Conservation (phyloP, 1,140 invertebrate species). For the Harlomillsia oculata region DNA sequence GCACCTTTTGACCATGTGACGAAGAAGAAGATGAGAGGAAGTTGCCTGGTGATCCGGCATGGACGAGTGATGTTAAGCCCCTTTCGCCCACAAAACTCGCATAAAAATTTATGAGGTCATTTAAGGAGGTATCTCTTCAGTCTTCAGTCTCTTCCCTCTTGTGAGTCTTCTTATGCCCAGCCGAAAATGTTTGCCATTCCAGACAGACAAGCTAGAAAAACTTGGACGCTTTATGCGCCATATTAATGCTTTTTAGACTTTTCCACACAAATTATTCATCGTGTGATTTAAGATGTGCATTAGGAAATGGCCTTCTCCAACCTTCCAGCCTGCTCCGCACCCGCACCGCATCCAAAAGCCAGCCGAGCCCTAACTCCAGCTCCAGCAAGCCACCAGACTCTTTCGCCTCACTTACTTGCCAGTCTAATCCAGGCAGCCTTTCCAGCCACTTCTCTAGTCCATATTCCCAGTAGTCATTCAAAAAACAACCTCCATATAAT, state of each 20-base stretch:
- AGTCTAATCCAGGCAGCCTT: not conserved
- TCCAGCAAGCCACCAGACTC: not conserved
- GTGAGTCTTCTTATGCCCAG: too few relatives aligned
- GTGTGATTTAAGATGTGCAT: constrained; percentile 37
- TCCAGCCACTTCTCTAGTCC: not conserved
- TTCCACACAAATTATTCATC: constrained; percentile 36
- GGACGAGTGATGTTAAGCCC: too few relatives aligned
- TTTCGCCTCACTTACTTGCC: not conserved
- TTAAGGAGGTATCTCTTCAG: constrained; percentile 30
- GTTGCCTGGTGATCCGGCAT: too few relatives aligned
- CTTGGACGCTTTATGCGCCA: constrained; percentile 32
- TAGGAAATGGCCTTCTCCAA: constrained; percentile 30
- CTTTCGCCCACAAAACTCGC: constrained; percentile 29
- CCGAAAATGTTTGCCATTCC: constrained; percentile 31
- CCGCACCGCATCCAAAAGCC: constrained; percentile 7
- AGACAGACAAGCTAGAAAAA: constrained; percentile 14
- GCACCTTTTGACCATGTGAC: too few relatives aligned
- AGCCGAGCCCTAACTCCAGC: not conserved
- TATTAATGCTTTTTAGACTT: constrained; percentile 36
- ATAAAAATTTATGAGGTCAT: constrained; percentile 37
- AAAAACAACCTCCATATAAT: too few relatives aligned
- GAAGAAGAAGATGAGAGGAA: too few relatives aligned
- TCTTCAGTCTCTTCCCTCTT: too few relatives aligned
- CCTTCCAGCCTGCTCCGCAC: not conserved
- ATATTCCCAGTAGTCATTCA: not conserved